Percentiles rank a stretch among this genome's conserved stretches.
Evolutionary conservation across 2,113 vertebrate genomes (phyloP).

Genomic region (Pluvianellus socialis): DNA sequence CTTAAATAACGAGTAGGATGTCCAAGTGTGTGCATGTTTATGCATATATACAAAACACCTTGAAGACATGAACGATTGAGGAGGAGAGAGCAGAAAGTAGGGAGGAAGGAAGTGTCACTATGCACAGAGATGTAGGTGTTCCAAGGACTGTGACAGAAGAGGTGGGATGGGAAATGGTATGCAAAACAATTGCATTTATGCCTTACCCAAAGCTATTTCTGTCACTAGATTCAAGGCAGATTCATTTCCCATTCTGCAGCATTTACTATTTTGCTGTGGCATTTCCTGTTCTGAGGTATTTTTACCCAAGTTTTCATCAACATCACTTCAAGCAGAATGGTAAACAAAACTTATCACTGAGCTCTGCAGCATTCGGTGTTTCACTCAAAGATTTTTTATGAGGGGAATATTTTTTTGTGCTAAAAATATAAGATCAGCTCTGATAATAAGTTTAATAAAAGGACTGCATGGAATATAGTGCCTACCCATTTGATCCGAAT

Average conservation of each 20-base stretch:
- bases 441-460: background rate
- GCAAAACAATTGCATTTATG: background rate
- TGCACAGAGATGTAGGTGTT: background rate
- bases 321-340: background rate
- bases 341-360: background rate
- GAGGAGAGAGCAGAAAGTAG: background rate
- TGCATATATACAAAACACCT: background rate
- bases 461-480: background rate
- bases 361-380: background rate
- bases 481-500: background rate
- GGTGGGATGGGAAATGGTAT: background rate
- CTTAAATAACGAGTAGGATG: background rate
- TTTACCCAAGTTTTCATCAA: background rate
- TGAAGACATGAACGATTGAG: background rate
- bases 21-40: background rate
- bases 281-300: background rate
- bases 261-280: background rate
- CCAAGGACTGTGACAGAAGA: background rate
- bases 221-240: background rate
- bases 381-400: background rate
- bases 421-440: background rate
- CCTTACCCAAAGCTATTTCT: background rate
- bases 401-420: background rate
- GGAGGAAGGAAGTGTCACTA: background rate
- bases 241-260: background rate